These are phyloP conservation scores for Hemaris fuciformis DNA, from an alignment of 2,888 invertebrate genomes.

Conservation along the genomic window DNA sequence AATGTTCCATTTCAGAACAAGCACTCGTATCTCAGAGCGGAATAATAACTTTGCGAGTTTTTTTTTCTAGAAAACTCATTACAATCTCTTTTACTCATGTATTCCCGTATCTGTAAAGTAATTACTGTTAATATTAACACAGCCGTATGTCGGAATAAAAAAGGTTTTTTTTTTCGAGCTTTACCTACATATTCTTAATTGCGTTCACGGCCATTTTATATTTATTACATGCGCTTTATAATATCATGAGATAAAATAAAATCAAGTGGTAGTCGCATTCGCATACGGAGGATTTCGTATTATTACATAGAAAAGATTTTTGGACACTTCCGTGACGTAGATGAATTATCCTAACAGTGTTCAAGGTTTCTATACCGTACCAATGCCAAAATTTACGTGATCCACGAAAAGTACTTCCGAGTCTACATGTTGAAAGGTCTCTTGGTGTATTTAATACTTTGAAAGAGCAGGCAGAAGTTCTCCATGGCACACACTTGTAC, in stretches of 20 bases:
- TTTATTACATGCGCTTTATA: not conserved
- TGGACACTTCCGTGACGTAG: too few relatives aligned
- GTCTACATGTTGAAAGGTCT: too few relatives aligned
- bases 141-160: not conserved
- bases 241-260: not conserved
- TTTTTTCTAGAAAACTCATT: not conserved
- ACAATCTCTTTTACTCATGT: not conserved
- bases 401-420: too few relatives aligned
- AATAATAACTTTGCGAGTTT: not conserved
- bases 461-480: too few relatives aligned
- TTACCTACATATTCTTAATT: not conserved
- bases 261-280: too few relatives aligned
- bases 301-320: too few relatives aligned
- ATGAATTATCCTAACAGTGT: too few relatives aligned
- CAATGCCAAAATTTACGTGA: too few relatives aligned
- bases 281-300: too few relatives aligned
- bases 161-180: not conserved
- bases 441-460: too few relatives aligned
- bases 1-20: not conserved
- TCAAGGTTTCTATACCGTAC: too few relatives aligned
- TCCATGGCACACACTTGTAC: too few relatives aligned
- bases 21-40: not conserved
- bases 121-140: not conserved
- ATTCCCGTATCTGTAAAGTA: not conserved
- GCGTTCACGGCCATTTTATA: not conserved